phyloP scores from a whole-genome alignment of 2,113 vertebrate species.

The Nesoenas mayeri region DNA sequence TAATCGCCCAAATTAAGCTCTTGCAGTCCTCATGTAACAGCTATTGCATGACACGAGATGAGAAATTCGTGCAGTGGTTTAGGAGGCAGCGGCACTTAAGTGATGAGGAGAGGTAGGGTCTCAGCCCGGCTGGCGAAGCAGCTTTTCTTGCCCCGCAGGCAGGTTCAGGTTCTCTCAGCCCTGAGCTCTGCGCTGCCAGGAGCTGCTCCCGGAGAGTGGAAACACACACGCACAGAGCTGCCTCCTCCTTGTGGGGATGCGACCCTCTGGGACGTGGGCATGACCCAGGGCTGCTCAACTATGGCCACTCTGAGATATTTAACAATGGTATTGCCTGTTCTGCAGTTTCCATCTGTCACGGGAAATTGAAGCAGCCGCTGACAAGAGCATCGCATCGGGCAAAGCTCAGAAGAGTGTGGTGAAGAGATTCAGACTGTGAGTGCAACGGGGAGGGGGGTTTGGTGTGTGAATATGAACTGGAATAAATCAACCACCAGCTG shows the following conservation, averaged over 20 bases:
- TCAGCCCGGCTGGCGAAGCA: background rate
- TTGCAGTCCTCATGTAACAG: conserved; percentile 94
- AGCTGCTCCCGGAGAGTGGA: background rate
- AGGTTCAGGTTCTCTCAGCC: background rate
- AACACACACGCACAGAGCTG: background rate
- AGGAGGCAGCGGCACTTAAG: conserved; percentile 80
- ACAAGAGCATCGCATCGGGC: conserved; percentile 81
- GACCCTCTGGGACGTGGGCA: background rate
- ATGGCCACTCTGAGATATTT: background rate
- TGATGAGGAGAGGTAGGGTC: conserved; percentile 88
- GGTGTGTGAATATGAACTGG: background rate
- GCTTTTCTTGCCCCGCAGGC: background rate
- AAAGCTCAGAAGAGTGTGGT: conserved; percentile 93
- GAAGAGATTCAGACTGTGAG: conserved; percentile 95
- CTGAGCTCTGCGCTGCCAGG: background rate
- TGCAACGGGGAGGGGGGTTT: background rate
- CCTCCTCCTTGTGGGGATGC: background rate
- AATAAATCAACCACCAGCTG: background rate
- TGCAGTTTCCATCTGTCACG: conserved; percentile 86
- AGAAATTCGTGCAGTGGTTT: conserved; percentile 89
- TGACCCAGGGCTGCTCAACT: background rate
- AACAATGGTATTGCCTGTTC: background rate
- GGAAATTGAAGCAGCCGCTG: conserved; percentile 84
- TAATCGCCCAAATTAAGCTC: conserved; percentile 95
- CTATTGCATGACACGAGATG: conserved; percentile 85